phyloP scores from a whole-genome alignment of 2,113 vertebrate genomes.

The Crotalus helleri region DNA sequence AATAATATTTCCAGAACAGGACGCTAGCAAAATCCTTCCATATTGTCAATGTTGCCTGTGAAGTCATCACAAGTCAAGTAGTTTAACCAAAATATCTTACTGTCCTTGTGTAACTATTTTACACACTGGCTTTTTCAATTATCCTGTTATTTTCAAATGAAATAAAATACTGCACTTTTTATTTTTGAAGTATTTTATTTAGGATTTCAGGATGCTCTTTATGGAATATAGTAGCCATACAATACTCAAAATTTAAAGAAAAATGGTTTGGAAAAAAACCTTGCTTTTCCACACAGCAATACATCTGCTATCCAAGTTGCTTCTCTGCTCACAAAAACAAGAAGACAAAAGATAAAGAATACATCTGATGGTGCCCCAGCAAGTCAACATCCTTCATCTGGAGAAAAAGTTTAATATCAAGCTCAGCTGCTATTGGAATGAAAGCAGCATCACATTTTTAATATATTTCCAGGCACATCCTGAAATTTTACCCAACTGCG shows the following conservation, averaged over 20 bases:
- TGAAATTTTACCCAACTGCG: neutral
- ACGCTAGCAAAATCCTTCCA: neutral
- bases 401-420: neutral
- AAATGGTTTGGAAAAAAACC: neutral
- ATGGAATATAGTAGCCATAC: neutral
- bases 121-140: neutral
- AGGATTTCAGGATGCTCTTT: neutral
- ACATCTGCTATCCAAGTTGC: neutral
- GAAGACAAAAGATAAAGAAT: neutral
- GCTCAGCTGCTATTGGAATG: neutral
- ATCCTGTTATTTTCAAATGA: neutral
- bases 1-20: neutral
- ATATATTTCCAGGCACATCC: neutral
- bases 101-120: neutral
- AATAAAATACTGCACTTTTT: neutral
- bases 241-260: neutral
- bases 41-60: neutral
- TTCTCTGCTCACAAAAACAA: neutral
- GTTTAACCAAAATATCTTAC: neutral
- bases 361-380: neutral
- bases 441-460: neutral
- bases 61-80: neutral
- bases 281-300: neutral
- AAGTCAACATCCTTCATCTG: neutral
- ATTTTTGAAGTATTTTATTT: neutral